Percentiles rank a stretch among this genome's conserved stretches.
Evolutionary conservation across 2,888 invertebrate species (phyloP).

Genomic region (Athrips mouffetella): DNA sequence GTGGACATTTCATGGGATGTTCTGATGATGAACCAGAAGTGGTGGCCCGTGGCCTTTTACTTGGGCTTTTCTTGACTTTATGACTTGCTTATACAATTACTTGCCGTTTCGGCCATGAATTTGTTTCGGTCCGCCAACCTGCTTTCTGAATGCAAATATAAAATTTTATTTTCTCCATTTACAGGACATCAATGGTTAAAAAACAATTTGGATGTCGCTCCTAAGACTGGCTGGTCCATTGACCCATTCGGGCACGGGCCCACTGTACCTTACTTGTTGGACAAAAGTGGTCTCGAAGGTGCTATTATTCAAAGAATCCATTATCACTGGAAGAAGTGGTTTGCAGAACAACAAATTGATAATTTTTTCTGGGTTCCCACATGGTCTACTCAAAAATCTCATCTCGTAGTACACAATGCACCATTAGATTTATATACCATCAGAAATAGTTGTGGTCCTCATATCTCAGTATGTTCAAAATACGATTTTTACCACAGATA

Average conservation of each 20-base stretch:
- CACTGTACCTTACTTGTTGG: slow-evolving; percentile 93
- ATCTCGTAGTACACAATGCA: slow-evolving; percentile 92
- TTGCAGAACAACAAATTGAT: slow-evolving; percentile 89
- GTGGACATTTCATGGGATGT: too few relatives aligned
- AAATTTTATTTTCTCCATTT: slow-evolving; percentile 21
- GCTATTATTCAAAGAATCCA: slow-evolving; percentile 96
- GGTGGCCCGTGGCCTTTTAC: too few relatives aligned
- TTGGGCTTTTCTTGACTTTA: too few relatives aligned
- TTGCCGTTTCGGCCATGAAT: too few relatives aligned
- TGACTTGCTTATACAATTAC: too few relatives aligned
- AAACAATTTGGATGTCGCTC: slow-evolving; percentile 87
- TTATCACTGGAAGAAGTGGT: slow-evolving; percentile 97
- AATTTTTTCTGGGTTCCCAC: slow-evolving; percentile 95
- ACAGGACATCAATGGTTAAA: slow-evolving; percentile 93
- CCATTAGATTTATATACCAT: slow-evolving; percentile 98
- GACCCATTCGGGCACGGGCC: slow-evolving; percentile 98
- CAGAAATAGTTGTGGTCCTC: slow-evolving; percentile 97
- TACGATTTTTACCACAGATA: slow-evolving; percentile 92
- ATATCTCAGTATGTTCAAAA: slow-evolving; percentile 91
- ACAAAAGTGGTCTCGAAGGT: slow-evolving; percentile 89
- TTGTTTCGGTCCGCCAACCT: too few relatives aligned
- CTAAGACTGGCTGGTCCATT: slow-evolving; percentile 94
- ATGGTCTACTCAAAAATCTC: slow-evolving; percentile 80
- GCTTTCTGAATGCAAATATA: too few relatives aligned
- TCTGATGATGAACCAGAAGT: too few relatives aligned